Evolutionary conservation across 2,113 vertebrate genomes (phyloP).

Genomic region (Plecotus auritus): DNA sequence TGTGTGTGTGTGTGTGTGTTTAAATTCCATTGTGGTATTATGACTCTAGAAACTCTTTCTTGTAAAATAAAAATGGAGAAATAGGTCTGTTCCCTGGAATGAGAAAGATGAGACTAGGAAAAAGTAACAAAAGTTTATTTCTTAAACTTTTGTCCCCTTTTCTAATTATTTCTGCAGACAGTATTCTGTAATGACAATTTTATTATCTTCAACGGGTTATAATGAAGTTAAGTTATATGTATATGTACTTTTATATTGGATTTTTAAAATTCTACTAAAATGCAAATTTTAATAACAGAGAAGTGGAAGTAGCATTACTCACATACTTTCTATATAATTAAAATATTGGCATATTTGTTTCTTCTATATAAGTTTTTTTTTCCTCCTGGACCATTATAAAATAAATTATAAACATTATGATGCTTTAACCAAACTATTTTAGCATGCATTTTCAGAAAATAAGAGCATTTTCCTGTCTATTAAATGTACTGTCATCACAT

Average conservation of each 20-base stretch:
- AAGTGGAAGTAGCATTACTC: neutral
- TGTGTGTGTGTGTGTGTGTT: too few relatives aligned
- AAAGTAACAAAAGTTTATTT: neutral
- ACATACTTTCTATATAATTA: neutral
- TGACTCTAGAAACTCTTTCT: neutral
- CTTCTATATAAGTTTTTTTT: neutral
- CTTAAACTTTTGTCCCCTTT: neutral
- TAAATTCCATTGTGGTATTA: neutral
- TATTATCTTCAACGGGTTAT: neutral
- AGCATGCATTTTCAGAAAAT: neutral
- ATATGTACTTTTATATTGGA: neutral
- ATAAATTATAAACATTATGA: neutral
- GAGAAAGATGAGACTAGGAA: neutral
- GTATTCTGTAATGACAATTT: neutral
- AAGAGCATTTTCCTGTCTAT: neutral
- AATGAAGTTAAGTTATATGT: neutral
- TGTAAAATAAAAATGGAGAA: neutral
- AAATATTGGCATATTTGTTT: neutral
- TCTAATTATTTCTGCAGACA: neutral
- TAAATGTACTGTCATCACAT: neutral
- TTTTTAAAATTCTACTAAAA: constrained; percentile 4
- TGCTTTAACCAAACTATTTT: neutral
- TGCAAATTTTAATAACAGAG: constrained; percentile 18
- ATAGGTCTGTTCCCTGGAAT: neutral
- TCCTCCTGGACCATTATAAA: neutral